A percentile compares a stretch with the other conserved stretches of the same genome.
Evolutionary conservation across 2,113 vertebrate genomes (phyloP).

Genomic region (Sigmodon hispidus): DNA sequence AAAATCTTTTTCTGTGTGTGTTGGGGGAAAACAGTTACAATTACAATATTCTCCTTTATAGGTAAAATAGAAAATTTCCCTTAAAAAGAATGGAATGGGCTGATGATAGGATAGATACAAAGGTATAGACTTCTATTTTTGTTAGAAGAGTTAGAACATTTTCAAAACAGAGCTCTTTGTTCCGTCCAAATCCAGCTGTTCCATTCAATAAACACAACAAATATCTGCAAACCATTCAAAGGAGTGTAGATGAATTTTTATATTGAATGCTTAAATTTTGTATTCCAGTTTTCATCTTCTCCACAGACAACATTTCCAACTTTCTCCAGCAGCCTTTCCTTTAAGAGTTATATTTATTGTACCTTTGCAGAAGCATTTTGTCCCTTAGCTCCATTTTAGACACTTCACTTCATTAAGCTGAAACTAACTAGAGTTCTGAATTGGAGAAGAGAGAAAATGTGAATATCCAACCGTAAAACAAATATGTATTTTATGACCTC

Average conservation of each 20-base stretch:
- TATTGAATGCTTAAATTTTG: constrained; percentile 5
- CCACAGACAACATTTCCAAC: constrained; percentile 27
- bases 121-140: neutral
- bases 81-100: constrained; percentile 3
- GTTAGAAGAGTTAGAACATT: neutral
- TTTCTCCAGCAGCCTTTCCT: neutral
- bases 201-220: neutral
- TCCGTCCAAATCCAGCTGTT: neutral
- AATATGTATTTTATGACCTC: constrained; percentile 63
- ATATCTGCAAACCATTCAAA: neutral
- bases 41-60: constrained; percentile 2
- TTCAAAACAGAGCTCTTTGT: constrained; percentile 39
- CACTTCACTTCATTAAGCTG: constrained; percentile 60
- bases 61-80: neutral
- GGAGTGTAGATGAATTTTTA: constrained; percentile 16
- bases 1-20: neutral
- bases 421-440: constrained; percentile 57
- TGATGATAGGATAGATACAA: neutral
- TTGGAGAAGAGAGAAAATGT: neutral
- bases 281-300: neutral
- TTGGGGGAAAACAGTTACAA: neutral
- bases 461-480: constrained; percentile 54
- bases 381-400: constrained; percentile 53
- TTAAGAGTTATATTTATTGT: constrained; percentile 65
- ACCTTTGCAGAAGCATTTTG: constrained; percentile 44